A percentile compares a stretch with the other conserved stretches of the same genome.
Conservation (phyloP, 1,140 invertebrate species). For the Holcopasites calliopsidis region DNA sequence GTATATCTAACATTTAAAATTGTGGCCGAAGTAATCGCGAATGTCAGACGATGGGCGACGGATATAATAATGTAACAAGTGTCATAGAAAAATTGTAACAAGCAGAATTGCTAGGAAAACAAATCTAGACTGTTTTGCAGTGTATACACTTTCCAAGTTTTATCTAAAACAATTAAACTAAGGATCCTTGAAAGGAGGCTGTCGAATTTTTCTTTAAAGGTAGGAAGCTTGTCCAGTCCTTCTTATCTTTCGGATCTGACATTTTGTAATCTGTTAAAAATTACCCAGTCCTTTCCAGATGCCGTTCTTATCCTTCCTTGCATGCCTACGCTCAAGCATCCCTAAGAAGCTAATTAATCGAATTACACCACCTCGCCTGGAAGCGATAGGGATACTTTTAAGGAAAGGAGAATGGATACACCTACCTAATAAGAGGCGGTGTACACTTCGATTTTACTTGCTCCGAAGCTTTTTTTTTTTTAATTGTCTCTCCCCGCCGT, state of each 20-base stretch:
- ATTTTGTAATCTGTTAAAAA: conserved; percentile 5
- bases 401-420: conserved; percentile 33
- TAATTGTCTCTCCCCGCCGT: conserved; percentile 12
- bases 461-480: background rate
- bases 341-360: conserved; percentile 61
- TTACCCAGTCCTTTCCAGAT: conserved; percentile 30
- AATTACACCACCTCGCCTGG: conserved; percentile 55
- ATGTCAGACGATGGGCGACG: too few species aligned
- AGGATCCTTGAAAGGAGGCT: too few species aligned
- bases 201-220: background rate
- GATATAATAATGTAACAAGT: too few species aligned
- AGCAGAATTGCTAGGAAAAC: too few species aligned
- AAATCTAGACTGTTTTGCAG: too few species aligned
- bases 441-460: conserved; percentile 2
- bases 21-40: too few species aligned
- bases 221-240: background rate
- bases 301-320: background rate
- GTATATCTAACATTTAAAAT: too few species aligned
- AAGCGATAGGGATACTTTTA: conserved; percentile 56
- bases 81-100: too few species aligned
- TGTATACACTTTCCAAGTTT: too few species aligned
- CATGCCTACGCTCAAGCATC: background rate
- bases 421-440: conserved; percentile 4
- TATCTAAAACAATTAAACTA: too few species aligned
- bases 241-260: conserved; percentile 15